A percentile compares a stretch with the other conserved stretches of the same genome.
phyloP scores from a whole-genome alignment of 2,888 invertebrate species.

The Leptinotarsa rubiginosa region DNA sequence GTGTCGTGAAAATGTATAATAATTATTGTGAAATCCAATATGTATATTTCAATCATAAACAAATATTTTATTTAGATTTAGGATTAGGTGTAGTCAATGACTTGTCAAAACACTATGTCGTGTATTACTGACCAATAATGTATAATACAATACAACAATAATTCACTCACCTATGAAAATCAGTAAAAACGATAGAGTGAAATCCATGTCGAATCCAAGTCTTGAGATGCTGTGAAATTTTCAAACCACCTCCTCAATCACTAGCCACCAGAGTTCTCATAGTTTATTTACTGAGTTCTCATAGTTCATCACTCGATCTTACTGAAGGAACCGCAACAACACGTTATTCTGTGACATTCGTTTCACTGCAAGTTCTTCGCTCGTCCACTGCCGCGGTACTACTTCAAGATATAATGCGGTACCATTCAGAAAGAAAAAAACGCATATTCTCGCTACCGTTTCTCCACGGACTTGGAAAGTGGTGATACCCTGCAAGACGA shows the following conservation, averaged over 20 bases:
- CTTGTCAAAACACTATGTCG: too few relatives aligned
- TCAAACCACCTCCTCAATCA: background rate
- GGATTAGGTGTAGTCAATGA: too few relatives aligned
- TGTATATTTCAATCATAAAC: too few relatives aligned
- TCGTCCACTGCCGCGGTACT: conserved; percentile 24
- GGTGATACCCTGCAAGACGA: conserved; percentile 22
- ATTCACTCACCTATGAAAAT: conserved; percentile 2
- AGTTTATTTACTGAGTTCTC: background rate
- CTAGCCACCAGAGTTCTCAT: background rate
- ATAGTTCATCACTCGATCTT: background rate
- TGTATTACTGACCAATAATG: too few relatives aligned
- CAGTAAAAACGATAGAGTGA: background rate
- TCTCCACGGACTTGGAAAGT: conserved; percentile 39
- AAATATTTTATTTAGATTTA: too few relatives aligned
- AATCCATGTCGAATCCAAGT: conserved; percentile 9
- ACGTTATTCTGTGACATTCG: background rate
- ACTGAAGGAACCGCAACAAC: background rate
- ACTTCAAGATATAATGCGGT: background rate
- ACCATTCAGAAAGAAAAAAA: background rate
- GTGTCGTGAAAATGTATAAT: too few relatives aligned
- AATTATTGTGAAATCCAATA: too few relatives aligned
- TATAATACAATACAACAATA: too few relatives aligned
- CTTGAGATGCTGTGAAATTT: background rate
- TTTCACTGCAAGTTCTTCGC: background rate
- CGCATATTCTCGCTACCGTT: conserved; percentile 28